A percentile compares a stretch with the other conserved stretches of the same genome.
phyloP scores from a whole-genome alignment of 1,140 invertebrate genomes.

The Trissolcus basalis region DNA sequence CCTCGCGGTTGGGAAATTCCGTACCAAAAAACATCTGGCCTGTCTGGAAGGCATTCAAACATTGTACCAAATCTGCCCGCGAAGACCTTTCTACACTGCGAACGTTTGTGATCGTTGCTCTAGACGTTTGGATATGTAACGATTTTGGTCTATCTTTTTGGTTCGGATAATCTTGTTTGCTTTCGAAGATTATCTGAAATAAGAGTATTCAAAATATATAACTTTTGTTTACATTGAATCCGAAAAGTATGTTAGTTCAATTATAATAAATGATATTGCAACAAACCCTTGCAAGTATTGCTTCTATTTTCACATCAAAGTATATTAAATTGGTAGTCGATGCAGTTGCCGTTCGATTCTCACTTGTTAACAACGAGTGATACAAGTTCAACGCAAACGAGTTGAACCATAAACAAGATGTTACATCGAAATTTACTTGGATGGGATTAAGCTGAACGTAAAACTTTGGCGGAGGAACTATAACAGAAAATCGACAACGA shows the following conservation, averaged over 20 bases:
- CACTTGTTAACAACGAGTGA: slow-evolving; percentile 80
- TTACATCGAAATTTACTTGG: slow-evolving; percentile 88
- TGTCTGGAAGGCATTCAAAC: slow-evolving; percentile 84
- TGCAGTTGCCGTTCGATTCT: slow-evolving; percentile 65
- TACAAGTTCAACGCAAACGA: slow-evolving; percentile 93
- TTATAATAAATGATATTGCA: slow-evolving; percentile 61
- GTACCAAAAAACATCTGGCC: slow-evolving; percentile 84
- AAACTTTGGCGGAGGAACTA: slow-evolving; percentile 94
- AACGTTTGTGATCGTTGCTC: slow-evolving; percentile 87
- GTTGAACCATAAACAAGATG: slow-evolving; percentile 93
- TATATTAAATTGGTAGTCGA: slow-evolving; percentile 81
- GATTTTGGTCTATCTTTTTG: slow-evolving; percentile 89
- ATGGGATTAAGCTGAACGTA: slow-evolving; percentile 94
- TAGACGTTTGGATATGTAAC: slow-evolving; percentile 87
- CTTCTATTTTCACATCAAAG: slow-evolving; percentile 91
- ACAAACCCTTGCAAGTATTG: slow-evolving; percentile 94
- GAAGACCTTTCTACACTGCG: slow-evolving; percentile 82
- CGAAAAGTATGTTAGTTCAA: no score
- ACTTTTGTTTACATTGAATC: no score
- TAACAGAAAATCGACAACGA: no score
- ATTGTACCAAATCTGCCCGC: slow-evolving; percentile 83
- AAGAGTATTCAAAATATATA: slow-evolving; percentile 7
- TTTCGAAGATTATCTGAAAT: slow-evolving; percentile 83
- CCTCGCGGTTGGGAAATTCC: slow-evolving; percentile 82
- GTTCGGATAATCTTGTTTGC: slow-evolving; percentile 81